Base-by-base conservation (phyloP, 2,113 vertebrate species). In the Castor canadensis region DNA sequence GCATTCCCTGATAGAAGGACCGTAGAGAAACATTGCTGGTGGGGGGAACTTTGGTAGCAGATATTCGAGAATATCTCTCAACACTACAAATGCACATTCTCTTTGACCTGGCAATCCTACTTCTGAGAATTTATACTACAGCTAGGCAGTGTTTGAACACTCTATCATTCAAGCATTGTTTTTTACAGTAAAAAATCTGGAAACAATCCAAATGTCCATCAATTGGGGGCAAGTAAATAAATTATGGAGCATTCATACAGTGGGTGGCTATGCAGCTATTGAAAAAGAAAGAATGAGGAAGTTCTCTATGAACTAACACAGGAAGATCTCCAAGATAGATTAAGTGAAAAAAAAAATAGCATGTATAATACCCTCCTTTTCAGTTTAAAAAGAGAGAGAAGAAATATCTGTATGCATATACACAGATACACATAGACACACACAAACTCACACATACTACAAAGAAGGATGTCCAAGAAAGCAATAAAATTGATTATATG, bases 401-500 rank as follows among this genome's bases (percentile, higher is more conserved):
- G n/a, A 69, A 58, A 19, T 12, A 58, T 7, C n/a, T 49, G 13
- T 3, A 58, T 52, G 13, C 35, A 20, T 40, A 56, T 4, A 16
- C 0, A 20, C 3, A 49, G 32, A 35, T 17, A 62, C 13, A 40
- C 15, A 43, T 5, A 30, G 0, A 45, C 9, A 81, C 60, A 40
- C 13, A 64, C 24, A 52, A 22, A 60, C n/a, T n/a, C 10, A 73
- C 40, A 66, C 26, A 5, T 12, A 35, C 1, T 3, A 43, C 64
- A 56, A 17, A 62, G 17, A 90, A 92, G 15, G 32, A 45, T 52
- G n/a, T 52, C 71, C 72, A 66, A 93, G 66, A 84, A 96, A 95
- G 87, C 47, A 49, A 71, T 90, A 94, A 94, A 87, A 96, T 62
- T 89, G 40, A 82, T 91, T 73, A 43, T 35, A 54, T 47, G 49